phyloP scores from a whole-genome alignment of 2,113 vertebrate genomes.

The Toxotes jaculatrix region DNA sequence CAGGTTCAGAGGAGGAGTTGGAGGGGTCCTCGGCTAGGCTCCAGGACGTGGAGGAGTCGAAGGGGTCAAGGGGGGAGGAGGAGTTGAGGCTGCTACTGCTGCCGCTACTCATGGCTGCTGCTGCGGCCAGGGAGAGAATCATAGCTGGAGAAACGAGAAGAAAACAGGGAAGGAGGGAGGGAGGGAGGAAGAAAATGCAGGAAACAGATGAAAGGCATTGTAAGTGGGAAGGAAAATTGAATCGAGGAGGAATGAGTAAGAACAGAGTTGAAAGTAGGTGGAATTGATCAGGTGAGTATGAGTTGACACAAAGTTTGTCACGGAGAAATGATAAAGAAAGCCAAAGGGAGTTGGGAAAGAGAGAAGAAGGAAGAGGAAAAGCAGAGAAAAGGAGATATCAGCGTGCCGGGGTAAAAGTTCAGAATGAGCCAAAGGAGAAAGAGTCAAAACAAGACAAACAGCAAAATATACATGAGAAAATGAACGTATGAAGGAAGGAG shows the following conservation, averaged over 20 bases:
- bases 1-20: constrained; percentile 79
- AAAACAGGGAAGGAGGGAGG: background rate
- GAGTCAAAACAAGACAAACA: background rate
- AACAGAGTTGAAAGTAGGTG: background rate
- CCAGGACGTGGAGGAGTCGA: constrained; percentile 78
- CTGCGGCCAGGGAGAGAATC: constrained; percentile 86
- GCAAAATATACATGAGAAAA: too few relatives aligned
- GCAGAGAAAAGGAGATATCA: background rate
- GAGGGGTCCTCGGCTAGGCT: constrained; percentile 73
- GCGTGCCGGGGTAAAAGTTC: background rate
- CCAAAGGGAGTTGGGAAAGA: background rate
- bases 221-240: background rate
- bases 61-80: constrained; percentile 76
- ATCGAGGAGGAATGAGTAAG: background rate
- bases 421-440: background rate
- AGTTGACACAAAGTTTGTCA: background rate
- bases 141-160: constrained; percentile 78
- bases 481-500: too few relatives aligned
- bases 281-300: background rate
- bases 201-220: background rate
- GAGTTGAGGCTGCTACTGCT: constrained; percentile 70
- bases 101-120: constrained; percentile 78
- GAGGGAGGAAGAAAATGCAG: background rate
- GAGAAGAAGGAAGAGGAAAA: background rate
- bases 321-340: too few relatives aligned